These are phyloP conservation scores for Silurus lanzhouensis DNA, from an alignment of 2,797 vertebrate genomes.

Conservation along the genomic window DNA sequence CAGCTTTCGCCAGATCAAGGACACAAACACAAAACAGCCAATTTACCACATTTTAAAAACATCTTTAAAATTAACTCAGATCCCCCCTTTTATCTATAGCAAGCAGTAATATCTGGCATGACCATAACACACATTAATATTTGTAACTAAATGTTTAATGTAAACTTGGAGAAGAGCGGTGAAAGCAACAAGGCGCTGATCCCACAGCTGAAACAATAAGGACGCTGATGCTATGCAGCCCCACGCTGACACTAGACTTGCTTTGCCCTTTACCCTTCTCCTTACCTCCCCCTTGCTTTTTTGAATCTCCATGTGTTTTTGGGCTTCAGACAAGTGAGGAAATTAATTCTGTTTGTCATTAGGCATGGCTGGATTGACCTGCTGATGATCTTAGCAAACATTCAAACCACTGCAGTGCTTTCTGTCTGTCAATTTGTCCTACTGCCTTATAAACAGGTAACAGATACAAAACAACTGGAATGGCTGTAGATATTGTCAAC, in stretches of 20 bases:
- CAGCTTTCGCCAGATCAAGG: conserved; percentile 25
- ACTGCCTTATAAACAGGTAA: conserved; percentile 12
- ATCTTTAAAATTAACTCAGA: conserved; percentile 55
- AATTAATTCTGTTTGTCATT: conserved; percentile 73
- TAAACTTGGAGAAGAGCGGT: conserved; percentile 46
- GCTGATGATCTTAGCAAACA: conserved; percentile 28
- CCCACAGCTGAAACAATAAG: conserved; percentile 71
- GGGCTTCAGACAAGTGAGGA: conserved; percentile 62
- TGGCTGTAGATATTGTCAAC: not conserved
- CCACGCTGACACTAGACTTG: conserved; percentile 37
- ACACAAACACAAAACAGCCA: conserved; percentile 60
- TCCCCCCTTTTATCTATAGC: conserved; percentile 55
- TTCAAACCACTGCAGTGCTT: conserved; percentile 46
- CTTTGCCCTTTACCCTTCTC: conserved; percentile 39
- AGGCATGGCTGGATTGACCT: conserved; percentile 62
- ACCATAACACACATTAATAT: conserved; percentile 9
- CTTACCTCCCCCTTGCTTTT: conserved; percentile 36
- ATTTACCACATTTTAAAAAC: conserved; percentile 60
- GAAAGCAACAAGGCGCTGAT: conserved; percentile 39
- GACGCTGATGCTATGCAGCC: conserved; percentile 60
- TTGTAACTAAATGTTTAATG: conserved; percentile 21
- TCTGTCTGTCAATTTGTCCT: conserved; percentile 67
- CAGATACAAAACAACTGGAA: not conserved
- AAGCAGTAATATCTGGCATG: conserved; percentile 13
- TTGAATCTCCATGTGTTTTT: conserved; percentile 56